These are phyloP conservation scores for Florisuga fusca DNA, from an alignment of 2,797 vertebrate species.

Conservation along the genomic window DNA sequence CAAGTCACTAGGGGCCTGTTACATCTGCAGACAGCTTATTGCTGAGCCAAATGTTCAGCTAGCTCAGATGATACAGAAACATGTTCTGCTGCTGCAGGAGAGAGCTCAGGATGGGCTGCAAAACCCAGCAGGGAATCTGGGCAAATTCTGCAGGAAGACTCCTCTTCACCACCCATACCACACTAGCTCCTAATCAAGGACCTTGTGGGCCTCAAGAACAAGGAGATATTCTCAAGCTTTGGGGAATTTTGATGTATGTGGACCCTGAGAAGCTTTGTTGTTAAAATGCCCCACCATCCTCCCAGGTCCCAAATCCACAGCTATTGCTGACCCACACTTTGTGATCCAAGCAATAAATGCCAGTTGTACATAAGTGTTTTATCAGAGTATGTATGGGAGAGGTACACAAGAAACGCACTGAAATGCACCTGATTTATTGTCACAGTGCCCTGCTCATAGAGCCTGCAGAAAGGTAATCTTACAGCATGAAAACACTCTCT, in stretches of 20 bases:
- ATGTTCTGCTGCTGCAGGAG: not conserved
- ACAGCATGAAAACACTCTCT: not conserved
- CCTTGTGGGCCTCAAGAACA: not conserved
- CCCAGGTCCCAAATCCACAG: not conserved
- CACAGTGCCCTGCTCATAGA: not conserved
- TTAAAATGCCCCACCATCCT: not conserved
- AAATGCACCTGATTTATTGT: not conserved
- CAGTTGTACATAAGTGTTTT: not conserved
- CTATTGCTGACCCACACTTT: not conserved
- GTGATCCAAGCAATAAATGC: not conserved
- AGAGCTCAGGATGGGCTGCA: not conserved
- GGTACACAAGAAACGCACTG: not conserved
- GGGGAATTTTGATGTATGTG: not conserved
- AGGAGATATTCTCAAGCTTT: not conserved
- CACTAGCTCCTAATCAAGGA: not conserved
- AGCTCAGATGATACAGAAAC: not conserved
- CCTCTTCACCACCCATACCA: not conserved
- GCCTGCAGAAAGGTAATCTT: not conserved
- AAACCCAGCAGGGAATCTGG: not conserved
- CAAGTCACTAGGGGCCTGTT: not conserved
- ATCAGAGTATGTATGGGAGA: fast-evolving
- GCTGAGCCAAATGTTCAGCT: not conserved
- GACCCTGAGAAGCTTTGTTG: not conserved
- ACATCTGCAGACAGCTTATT: fast-evolving
- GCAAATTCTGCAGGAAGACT: not conserved